These are phyloP conservation scores for Tetraneura akinire DNA, from an alignment of 1,140 invertebrate species.

Conservation along the genomic window DNA sequence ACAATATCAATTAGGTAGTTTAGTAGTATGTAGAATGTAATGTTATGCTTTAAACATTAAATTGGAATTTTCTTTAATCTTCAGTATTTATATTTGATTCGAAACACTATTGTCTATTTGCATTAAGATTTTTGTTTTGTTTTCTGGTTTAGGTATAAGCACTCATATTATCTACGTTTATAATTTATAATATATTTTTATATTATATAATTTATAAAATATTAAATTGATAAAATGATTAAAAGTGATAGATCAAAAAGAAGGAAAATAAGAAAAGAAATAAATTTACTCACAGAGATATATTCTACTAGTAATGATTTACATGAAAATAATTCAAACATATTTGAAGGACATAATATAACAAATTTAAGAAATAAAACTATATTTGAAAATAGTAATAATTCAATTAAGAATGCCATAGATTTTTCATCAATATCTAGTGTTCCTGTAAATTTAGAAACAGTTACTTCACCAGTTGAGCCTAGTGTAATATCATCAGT, in stretches of 20 bases:
- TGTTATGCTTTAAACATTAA: too few relatives aligned
- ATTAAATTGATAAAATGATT: background rate
- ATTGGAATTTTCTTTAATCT: too few relatives aligned
- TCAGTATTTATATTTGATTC: too few relatives aligned
- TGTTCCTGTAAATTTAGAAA: background rate
- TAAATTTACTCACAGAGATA: background rate
- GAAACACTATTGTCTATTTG: too few relatives aligned
- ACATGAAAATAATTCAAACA: background rate
- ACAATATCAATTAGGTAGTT: too few relatives aligned
- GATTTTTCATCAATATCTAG: background rate
- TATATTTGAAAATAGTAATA: background rate
- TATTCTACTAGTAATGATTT: too few relatives aligned
- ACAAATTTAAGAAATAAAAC: background rate
- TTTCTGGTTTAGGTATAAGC: too few relatives aligned
- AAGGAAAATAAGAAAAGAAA: background rate
- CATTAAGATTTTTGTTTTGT: too few relatives aligned
- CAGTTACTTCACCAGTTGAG: background rate
- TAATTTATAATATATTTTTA: too few relatives aligned
- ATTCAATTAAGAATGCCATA: background rate
- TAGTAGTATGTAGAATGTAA: too few relatives aligned
- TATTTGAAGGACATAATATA: background rate
- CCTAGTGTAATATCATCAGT: background rate
- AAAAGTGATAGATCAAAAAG: slow-evolving; percentile 6
- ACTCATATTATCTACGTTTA: too few relatives aligned
- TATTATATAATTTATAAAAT: too few relatives aligned